Evolutionary conservation across 2,888 invertebrate species (phyloP), one percentile per base, ranked within the genome.

Genomic region (Orgyia antiqua): DNA sequence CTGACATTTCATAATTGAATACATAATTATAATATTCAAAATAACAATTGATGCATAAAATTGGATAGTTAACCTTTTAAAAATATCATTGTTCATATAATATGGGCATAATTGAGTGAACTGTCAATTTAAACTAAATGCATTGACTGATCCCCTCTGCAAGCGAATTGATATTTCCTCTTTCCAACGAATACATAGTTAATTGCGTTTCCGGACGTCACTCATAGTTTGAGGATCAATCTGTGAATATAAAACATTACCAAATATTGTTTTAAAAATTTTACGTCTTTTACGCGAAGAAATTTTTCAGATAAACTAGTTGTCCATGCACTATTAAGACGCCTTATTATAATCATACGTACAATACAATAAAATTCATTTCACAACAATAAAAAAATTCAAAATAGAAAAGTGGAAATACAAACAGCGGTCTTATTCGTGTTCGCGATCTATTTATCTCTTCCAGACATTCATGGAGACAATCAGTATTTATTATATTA

Each of bases 161-260:
- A 57, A 57, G 64, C 69, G 79, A 84, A 84, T 84, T 84, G 84
- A 84, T 84, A 84, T 83, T 82, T 84, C 84, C 84, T 83, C 76
- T 82, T 80, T 71, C 75, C 70, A 69, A 64, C 68, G 65, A 66
- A 77, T 79, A 75, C 72, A 75, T 74, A 71, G 74, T 75, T 84
- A 83, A 84, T 84, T 84, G 75, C 67, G 63, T 68, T 78, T 84
- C 84, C 83, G 78, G 76, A 68, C 66, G 78, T 74, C 79, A 73
- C 47, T 82, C 74, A 80, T 78, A 75, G 78, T 77, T 74, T 72
- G 64, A 63, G 69, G 58, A 63, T 50, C 68, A 62, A 69, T 72
- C 60, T 51, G 48, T 52, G 60, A 58, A 66, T 58, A 56, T 45
- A 50, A 43, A 52, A 48, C 51, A 54, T 58, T 25, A 31, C n/a